phyloP scores from a whole-genome alignment of 37 sponge, comb jelly and placozoan species.

The Crambe crambe region DNA sequence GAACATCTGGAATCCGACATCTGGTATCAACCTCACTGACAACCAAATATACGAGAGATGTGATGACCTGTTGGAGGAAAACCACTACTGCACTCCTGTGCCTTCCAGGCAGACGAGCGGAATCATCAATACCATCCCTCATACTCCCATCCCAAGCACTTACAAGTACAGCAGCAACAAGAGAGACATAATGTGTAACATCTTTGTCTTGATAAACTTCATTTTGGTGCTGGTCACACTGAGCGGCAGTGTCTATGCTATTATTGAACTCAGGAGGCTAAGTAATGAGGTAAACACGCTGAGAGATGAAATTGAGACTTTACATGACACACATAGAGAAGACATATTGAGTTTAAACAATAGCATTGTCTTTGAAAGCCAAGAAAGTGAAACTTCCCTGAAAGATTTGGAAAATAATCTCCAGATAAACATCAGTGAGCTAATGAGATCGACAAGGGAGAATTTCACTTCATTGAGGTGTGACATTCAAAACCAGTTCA shows the following conservation, averaged over 20 bases:
- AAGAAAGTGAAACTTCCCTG: not conserved
- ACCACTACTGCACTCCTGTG: not conserved
- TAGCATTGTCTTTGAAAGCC: not conserved
- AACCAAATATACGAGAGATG: not conserved
- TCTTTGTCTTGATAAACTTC: not conserved
- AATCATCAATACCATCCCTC: not conserved
- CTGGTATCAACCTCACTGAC: not conserved
- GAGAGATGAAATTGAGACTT: not conserved
- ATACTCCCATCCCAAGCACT: not conserved
- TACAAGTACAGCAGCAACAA: not conserved
- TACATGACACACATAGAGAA: not conserved
- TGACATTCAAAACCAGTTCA: not conserved
- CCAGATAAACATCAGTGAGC: not conserved
- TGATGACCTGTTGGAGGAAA: not conserved
- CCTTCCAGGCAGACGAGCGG: not conserved
- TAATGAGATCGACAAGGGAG: not conserved
- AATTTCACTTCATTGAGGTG: not conserved
- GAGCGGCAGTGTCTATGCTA: not conserved
- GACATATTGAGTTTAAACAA: not conserved
- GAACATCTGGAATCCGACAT: not conserved
- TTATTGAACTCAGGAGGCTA: not conserved
- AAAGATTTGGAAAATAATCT: not conserved
- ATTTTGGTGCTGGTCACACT: not conserved
- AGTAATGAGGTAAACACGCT: not conserved
- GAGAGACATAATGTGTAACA: not conserved